Evolutionary conservation across 1,140 invertebrate genomes (phyloP).

Genomic region (honey bee (Apis mellifera)): Amel_HAv3.1 CM009943.2:2475501-2476000

Average conservation of each 20-base stretch:
- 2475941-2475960: constrained; percentile 10
- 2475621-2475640: constrained; percentile 69
- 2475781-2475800: too few species aligned
- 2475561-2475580: constrained; percentile 51
- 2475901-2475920: background rate
- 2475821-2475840: too few species aligned
- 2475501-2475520: constrained; percentile 21
- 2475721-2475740: background rate
- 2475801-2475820: too few species aligned
- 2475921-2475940: background rate
- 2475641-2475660: constrained; percentile 58
- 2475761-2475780: too few species aligned
- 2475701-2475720: background rate
- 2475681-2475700: background rate
- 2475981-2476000: constrained; percentile 64
- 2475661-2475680: constrained; percentile 24
- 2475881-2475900: too few species aligned
- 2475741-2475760: too few species aligned
- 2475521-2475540: constrained; percentile 46
- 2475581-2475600: constrained; percentile 64
- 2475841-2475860: too few species aligned
- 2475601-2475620: constrained; percentile 70
- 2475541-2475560: constrained; percentile 58
- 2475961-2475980: constrained; percentile 33
- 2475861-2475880: too few species aligned